These are phyloP conservation scores for Autographa gamma DNA, from an alignment of 2,888 invertebrate genomes.

Conservation along the genomic window DNA sequence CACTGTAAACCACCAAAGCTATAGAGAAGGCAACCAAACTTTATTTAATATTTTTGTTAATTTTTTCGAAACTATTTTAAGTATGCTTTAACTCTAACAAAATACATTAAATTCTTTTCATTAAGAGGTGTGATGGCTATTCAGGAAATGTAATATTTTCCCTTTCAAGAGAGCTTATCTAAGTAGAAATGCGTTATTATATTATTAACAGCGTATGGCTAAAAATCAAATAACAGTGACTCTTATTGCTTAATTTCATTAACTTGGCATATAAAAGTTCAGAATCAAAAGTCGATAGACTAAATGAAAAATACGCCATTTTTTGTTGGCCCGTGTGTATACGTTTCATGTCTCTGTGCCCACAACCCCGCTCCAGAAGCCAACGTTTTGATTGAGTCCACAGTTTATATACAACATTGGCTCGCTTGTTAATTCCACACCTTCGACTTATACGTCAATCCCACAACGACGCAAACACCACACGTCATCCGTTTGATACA, in stretches of 20 bases:
- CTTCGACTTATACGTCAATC: conserved; percentile 49
- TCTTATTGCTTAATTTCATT: no score
- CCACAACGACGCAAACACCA: conserved; percentile 35
- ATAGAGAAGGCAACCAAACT: conserved; percentile 22
- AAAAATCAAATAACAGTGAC: no score
- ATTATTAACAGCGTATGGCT: no score
- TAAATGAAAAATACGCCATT: background rate
- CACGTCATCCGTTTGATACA: conserved; percentile 1
- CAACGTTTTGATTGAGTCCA: conserved; percentile 63
- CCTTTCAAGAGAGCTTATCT: no score
- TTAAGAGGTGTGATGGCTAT: no score
- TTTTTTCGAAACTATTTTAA: no score
- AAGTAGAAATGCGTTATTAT: no score
- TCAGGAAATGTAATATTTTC: no score
- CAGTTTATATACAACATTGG: conserved; percentile 63
- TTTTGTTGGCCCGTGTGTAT: conserved; percentile 17
- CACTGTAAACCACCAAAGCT: conserved; percentile 22
- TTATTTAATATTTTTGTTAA: no score
- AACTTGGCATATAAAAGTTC: no score
- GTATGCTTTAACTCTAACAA: no score
- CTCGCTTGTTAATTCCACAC: conserved; percentile 67
- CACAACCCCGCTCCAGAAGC: conserved; percentile 58
- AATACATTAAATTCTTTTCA: no score
- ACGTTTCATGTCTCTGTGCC: conserved; percentile 15
- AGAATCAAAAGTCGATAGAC: background rate